phyloP scores from a whole-genome alignment of 2,113 vertebrate species.

The Zingel zingel region DNA sequence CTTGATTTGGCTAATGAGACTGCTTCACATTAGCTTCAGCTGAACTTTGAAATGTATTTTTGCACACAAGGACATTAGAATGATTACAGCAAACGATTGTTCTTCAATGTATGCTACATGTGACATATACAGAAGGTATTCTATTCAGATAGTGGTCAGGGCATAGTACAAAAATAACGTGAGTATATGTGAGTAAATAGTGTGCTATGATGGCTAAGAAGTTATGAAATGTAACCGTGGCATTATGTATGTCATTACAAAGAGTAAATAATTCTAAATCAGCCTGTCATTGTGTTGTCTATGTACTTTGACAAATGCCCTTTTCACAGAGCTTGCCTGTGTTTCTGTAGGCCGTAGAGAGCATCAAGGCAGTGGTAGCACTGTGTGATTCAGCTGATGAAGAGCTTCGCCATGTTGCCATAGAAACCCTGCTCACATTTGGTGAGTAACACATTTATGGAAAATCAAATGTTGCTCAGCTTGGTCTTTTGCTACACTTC shows the following conservation, averaged over 20 bases:
- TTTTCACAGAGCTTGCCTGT: not conserved
- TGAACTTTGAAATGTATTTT: not conserved
- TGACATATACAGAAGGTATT: not conserved
- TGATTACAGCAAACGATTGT: not conserved
- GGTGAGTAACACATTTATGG: slow-evolving; percentile 83
- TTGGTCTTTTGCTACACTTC: not conserved
- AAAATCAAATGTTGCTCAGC: not conserved
- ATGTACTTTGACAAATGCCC: not conserved
- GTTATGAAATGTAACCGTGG: not conserved
- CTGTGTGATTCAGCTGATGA: slow-evolving; percentile 93
- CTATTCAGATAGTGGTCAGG: not conserved
- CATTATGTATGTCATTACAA: not conserved
- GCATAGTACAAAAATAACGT: not conserved
- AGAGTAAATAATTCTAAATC: not conserved
- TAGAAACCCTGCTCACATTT: slow-evolving; percentile 93
- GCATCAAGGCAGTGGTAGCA: slow-evolving; percentile 89
- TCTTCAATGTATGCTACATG: not conserved
- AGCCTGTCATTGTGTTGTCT: not conserved
- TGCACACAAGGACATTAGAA: not conserved
- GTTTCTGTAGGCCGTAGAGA: slow-evolving; percentile 89
- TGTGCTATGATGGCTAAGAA: not conserved
- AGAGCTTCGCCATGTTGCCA: slow-evolving; percentile 92
- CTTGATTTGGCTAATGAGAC: not conserved
- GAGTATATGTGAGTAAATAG: too few relatives aligned
- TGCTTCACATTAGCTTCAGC: not conserved